These are phyloP conservation scores for Morone chrysops DNA, from an alignment of 2,113 vertebrate species.

Conservation along the genomic window DNA sequence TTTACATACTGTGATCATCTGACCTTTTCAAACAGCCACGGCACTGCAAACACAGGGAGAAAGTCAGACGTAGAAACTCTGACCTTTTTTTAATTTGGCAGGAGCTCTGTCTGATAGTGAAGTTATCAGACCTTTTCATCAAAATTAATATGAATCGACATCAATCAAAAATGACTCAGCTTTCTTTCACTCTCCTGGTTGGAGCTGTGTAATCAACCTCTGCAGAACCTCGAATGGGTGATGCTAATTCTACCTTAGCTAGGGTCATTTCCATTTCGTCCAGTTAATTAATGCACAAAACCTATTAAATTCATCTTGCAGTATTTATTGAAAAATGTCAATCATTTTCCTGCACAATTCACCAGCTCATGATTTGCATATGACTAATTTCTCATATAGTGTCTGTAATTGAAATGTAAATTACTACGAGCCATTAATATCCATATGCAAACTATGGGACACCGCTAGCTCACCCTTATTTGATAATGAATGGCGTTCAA, in stretches of 20 bases:
- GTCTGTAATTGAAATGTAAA: conserved; percentile 67
- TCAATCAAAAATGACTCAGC: conserved; percentile 50
- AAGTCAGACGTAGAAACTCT: conserved; percentile 47
- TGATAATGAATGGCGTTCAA: conserved; percentile 47
- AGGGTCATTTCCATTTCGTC: conserved; percentile 64
- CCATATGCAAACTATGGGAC: conserved; percentile 37
- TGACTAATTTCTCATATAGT: conserved; percentile 51
- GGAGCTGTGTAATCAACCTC: conserved; percentile 32
- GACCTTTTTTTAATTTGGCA: conserved; percentile 64
- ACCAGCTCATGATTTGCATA: conserved; percentile 39
- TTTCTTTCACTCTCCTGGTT: conserved; percentile 16
- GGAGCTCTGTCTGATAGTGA: conserved; percentile 10
- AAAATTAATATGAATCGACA: conserved; percentile 53
- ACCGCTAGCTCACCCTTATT: conserved; percentile 26
- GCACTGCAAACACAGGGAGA: conserved; percentile 32
- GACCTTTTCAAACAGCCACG: conserved; percentile 59
- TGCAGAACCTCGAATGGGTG: conserved; percentile 26
- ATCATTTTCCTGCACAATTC: conserved; percentile 66
- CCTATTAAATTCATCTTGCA: conserved; percentile 55
- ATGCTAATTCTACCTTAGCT: conserved; percentile 43
- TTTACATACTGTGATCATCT: conserved; percentile 54
- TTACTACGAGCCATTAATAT: conserved; percentile 59
- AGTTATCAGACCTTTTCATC: conserved; percentile 62
- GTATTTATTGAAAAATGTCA: conserved; percentile 75
- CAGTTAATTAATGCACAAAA: conserved; percentile 71